Conservation (phyloP, 2,888 invertebrate species). For the Melieria picta region DNA sequence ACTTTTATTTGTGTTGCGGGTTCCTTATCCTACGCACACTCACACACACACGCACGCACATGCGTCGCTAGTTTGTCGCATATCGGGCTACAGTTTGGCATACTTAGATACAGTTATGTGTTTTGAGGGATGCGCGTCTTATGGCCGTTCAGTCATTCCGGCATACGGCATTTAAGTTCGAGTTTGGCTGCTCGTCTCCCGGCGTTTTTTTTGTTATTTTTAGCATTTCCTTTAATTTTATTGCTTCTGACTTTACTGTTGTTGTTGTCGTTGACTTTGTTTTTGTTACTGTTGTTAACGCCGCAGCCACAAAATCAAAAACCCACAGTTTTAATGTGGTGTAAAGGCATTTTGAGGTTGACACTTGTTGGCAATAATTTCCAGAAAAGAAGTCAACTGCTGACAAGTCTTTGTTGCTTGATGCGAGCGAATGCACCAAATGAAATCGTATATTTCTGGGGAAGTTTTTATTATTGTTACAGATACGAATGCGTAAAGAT, state of each 20-base stretch:
- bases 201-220: constrained; percentile 21
- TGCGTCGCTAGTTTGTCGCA: not conserved
- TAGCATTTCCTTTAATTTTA: constrained; percentile 31
- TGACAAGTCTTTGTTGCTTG: not conserved
- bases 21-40: not conserved
- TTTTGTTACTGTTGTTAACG: constrained; percentile 28
- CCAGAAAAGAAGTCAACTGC: constrained; percentile 1
- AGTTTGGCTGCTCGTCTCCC: too few species aligned
- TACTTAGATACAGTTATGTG: too few species aligned
- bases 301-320: too few species aligned
- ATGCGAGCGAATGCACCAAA: not conserved
- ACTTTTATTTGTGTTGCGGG: not conserved
- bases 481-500: too few species aligned
- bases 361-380: constrained; percentile 23
- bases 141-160: too few species aligned
- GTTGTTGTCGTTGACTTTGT: not conserved
- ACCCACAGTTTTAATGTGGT: constrained; percentile 24
- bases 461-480: not conserved
- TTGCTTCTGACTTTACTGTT: constrained; percentile 28
- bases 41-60: not conserved
- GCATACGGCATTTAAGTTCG: too few species aligned
- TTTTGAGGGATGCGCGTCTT: too few species aligned
- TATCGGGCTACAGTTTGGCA: not conserved
- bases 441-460: not conserved
- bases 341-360: constrained; percentile 31